Evolutionary conservation across 1,140 invertebrate genomes (phyloP), one percentile per base, ranked within the genome.

Genomic region (Drosophila grimshawi): DNA sequence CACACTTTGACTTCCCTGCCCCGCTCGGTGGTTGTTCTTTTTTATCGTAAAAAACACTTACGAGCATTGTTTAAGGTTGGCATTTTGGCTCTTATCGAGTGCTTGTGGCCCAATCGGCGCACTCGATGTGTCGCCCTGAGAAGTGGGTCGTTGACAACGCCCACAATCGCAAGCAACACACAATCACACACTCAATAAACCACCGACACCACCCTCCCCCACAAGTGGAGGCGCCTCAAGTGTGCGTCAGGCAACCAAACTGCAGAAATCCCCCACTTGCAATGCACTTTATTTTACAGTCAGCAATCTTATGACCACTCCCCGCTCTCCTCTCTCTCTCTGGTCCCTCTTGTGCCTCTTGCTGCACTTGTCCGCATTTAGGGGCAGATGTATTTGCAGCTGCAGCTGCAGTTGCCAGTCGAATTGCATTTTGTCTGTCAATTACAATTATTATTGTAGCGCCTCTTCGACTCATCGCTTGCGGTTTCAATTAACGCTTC

Each of bases 401-500:
- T 72, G 59, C 53, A 53, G 62, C 19, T 67, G 65, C 63, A 43
- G 60, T 46, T 76, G 56, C 71, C n/a, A 35, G 43, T 45, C 27
- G 60, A 52, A 37, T 62, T 74, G 61, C 61, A 61, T 62, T 78
- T 52, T 49, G 78, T 56, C 55, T 80, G 73, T 51, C 83, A 88
- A 88, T 88, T 88, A 82, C 80, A 89, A 65, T 86, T 78, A 90
- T 80, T 80, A 60, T 52, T 19, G 19, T 19, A 19, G 19, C 33
- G 48, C 10, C 30, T 57, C 59, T 62, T 78, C 29, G 52, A 41
- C 62, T 66, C 81, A 78, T 90, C 70, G 85, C 86, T 90, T 90
- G 85, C 62, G 85, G 80, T 89, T 60, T 78, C 85, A 89, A 90
- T 89, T 90, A 90, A 90, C 81, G 81, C 85, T 78, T 81, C 90